These are phyloP conservation scores for Agrochola macilenta DNA, from an alignment of 2,888 invertebrate genomes.

Conservation along the genomic window DNA sequence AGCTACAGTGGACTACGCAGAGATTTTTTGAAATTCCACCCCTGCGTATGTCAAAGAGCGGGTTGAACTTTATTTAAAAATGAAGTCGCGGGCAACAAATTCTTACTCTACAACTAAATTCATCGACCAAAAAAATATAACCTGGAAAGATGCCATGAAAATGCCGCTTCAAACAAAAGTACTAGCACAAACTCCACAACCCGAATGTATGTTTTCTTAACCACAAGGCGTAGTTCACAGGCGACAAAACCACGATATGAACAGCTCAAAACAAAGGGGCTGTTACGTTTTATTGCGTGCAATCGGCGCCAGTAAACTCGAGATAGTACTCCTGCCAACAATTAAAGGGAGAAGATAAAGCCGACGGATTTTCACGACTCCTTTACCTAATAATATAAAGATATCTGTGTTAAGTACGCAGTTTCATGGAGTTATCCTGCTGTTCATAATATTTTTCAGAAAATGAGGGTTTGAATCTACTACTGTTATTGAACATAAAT, in stretches of 20 bases:
- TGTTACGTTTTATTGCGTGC: slow-evolving; percentile 84
- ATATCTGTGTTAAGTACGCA: slow-evolving; percentile 47
- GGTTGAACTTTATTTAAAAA: not conserved
- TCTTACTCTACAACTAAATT: not conserved
- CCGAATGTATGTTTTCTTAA: slow-evolving; percentile 65
- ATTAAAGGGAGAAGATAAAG: slow-evolving; percentile 85
- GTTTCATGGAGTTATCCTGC: slow-evolving; percentile 30
- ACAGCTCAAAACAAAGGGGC: slow-evolving; percentile 79
- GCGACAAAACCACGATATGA: slow-evolving; percentile 77
- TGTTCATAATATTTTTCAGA: not conserved
- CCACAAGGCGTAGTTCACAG: slow-evolving; percentile 65
- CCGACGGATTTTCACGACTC: slow-evolving; percentile 76
- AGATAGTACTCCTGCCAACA: slow-evolving; percentile 85
- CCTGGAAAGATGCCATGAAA: slow-evolving; percentile 33
- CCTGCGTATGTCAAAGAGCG: not conserved
- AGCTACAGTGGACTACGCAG: not conserved
- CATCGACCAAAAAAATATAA: not conserved
- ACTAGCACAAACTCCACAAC: slow-evolving; percentile 36
- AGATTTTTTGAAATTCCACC: not conserved
- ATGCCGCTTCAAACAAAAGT: slow-evolving; percentile 31
- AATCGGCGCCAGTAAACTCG: slow-evolving; percentile 81
- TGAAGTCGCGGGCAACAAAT: not conserved
- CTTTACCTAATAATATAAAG: slow-evolving; percentile 68
- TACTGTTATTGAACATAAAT: not conserved
- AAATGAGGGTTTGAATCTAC: not conserved